Percentiles rank a stretch among this genome's conserved stretches.
phyloP scores from a whole-genome alignment of 2,113 vertebrate genomes.

The Brevimyrus niger region DNA sequence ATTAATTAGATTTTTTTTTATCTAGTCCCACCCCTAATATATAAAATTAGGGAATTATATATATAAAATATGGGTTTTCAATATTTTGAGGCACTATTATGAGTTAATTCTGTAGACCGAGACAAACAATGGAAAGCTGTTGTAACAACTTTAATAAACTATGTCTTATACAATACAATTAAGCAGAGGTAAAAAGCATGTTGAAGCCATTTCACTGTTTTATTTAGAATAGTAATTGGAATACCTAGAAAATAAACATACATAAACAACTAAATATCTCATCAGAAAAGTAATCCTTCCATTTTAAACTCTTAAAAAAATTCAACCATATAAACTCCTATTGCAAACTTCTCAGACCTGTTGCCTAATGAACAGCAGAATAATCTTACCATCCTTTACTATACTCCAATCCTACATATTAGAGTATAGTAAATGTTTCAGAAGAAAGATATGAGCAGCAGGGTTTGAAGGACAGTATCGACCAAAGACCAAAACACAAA shows the following conservation, averaged over 20 bases:
- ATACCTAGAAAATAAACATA: neutral
- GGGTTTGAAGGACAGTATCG: neutral
- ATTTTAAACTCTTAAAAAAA: no score
- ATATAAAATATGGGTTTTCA: neutral
- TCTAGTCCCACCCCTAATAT: no score
- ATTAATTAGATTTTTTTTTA: no score
- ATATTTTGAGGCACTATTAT: slow-evolving; percentile 9
- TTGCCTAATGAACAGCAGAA: no score
- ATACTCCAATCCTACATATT: neutral
- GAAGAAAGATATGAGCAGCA: neutral
- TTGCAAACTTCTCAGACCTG: no score
- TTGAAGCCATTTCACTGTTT: neutral
- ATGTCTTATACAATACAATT: neutral
- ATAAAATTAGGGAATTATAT: no score
- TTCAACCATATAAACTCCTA: no score
- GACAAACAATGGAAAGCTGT: neutral
- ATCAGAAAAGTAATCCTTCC: neutral
- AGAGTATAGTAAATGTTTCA: neutral
- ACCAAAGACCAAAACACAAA: neutral
- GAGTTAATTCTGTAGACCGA: neutral
- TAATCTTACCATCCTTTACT: no score
- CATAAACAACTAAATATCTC: neutral
- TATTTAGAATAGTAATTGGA: neutral
- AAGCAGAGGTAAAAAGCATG: neutral
- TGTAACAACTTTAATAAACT: neutral